Base-by-base conservation (phyloP, 2,888 invertebrate species). In the Sisyra nigra region DNA sequence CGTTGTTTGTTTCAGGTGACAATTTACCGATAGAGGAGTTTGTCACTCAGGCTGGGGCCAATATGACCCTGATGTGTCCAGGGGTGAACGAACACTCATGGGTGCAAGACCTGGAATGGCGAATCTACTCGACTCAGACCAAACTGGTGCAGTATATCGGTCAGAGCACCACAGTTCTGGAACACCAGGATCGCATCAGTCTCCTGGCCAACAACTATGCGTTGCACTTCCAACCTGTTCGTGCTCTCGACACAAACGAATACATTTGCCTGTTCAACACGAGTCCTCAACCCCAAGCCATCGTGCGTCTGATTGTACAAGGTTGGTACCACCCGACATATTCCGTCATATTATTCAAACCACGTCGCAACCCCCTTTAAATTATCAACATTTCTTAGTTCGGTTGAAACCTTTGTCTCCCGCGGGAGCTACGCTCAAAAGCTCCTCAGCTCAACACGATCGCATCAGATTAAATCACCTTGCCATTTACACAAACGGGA, bases 251-350 rank as follows among this genome's bases (percentile, higher is more conserved):
- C 59, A 74, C 71, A 50, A 75, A 74, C 34, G 74, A 76, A 54
- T 80, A 80, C 56, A 68, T 72, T 51, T 80, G 79, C 53, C 65
- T 78, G 50, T 75, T 78, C 53, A 80, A 80, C 62, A 74, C 72
- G 57, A 67, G 78, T 37, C 74, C 74, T 45, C 69, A 71, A 56
- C 75, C 78, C 11, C 76, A 79, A 56, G 72, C 72, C 32, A 65
- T 78, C 50, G 69, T 77, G 48, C 69, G 71, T 53, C 69, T 80
- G 52, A 65, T 74, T 50, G 78, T 80, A 45, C 73, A 76, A 69
- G 79, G 79, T 79, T 61, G 67, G 67, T 18, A 24, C 24, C 24
- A 24, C 24, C 7, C n/a, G n/a, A n/a, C n/a, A 24, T 24, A 24
- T 24, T 24, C 3, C 24, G 24, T 24, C 24, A 24, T 24, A 24